These are phyloP conservation scores for Cettia cetti DNA, from an alignment of 2,113 vertebrate species.

Conservation along the genomic window DNA sequence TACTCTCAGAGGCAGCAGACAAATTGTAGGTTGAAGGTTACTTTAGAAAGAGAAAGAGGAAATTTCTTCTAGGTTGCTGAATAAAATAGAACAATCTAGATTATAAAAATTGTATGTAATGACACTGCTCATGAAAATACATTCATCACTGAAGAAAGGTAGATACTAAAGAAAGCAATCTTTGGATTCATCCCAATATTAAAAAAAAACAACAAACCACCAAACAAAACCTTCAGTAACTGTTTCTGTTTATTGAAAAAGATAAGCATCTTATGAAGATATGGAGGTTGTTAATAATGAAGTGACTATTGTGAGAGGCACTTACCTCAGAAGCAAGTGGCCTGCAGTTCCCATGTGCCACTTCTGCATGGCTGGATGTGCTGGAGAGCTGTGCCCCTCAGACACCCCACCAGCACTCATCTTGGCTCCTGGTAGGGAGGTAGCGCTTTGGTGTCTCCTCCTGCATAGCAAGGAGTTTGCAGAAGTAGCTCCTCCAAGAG, in stretches of 20 bases:
- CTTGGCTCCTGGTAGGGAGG: neutral
- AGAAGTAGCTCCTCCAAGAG: neutral
- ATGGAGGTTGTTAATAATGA: neutral
- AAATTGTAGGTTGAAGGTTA: neutral
- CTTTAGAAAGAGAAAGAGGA: neutral
- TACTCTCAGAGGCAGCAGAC: neutral
- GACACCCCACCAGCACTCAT: neutral
- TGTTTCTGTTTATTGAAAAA: conserved; percentile 32
- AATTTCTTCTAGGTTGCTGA: neutral
- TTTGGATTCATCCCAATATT: neutral
- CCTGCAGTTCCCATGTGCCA: neutral
- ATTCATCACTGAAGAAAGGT: neutral
- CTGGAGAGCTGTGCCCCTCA: neutral
- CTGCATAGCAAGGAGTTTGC: neutral
- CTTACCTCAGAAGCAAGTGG: neutral
- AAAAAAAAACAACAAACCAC: neutral
- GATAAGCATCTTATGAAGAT: neutral
- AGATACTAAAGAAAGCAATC: neutral
- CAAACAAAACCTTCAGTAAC: neutral
- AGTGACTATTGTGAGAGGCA: neutral
- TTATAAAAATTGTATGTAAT: neutral
- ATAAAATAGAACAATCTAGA: neutral
- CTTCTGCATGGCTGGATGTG: neutral
- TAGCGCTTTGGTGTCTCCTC: neutral
- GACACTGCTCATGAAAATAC: neutral